Evolutionary conservation across 1,140 invertebrate genomes (phyloP).

Genomic region (Oreohelix idahoensis): DNA sequence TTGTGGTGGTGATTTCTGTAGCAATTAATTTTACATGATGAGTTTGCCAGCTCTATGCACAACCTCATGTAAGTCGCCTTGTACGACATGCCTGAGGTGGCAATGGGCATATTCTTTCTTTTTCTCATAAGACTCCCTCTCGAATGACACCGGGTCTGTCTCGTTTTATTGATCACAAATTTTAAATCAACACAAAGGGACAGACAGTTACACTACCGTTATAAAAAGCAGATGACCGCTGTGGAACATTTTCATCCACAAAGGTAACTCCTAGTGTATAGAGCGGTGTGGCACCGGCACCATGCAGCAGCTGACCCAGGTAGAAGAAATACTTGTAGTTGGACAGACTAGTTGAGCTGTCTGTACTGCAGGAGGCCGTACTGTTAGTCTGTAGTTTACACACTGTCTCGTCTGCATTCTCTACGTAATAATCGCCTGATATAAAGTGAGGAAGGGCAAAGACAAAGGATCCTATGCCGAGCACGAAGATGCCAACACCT

Average conservation of each 20-base stretch:
- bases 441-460: conserved; percentile 96
- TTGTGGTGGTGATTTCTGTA: too few species aligned
- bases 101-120: too few species aligned
- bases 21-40: too few species aligned
- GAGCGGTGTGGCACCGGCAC: conserved; percentile 90
- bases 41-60: too few species aligned
- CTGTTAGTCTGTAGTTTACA: neutral
- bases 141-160: too few species aligned
- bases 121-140: too few species aligned
- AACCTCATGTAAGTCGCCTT: too few species aligned
- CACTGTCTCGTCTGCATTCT: conserved; percentile 27
- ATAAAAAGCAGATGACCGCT: conserved; percentile 60
- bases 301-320: conserved; percentile 90
- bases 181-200: too few species aligned
- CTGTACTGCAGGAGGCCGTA: neutral
- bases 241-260: conserved; percentile 70
- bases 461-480: conserved; percentile 84
- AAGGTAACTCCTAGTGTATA: conserved; percentile 70
- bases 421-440: conserved; percentile 54
- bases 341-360: conserved; percentile 51
- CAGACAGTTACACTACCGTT: conserved; percentile 50
- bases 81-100: too few species aligned
- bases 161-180: too few species aligned
- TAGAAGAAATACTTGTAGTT: conserved; percentile 79
- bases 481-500: conserved; percentile 83